Conservation (phyloP, 2,888 invertebrate species). For the Nephrotoma flavescens region DNA sequence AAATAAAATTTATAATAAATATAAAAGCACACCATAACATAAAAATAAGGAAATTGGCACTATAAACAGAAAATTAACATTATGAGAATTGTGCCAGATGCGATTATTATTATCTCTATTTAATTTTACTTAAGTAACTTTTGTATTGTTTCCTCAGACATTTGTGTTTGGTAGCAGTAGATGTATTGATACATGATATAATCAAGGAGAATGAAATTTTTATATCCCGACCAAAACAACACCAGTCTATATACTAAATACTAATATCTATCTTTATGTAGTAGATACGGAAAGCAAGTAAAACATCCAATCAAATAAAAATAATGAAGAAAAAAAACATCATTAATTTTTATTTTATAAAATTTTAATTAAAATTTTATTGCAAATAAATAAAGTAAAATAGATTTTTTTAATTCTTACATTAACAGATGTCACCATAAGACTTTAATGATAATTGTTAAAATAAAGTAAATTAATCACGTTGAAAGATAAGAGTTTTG, state of each 20-base stretch:
- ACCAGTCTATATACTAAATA: background rate
- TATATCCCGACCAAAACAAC: background rate
- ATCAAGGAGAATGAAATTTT: background rate
- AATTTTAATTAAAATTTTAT: background rate
- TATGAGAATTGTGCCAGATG: background rate
- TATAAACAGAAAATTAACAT: background rate
- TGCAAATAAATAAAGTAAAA: background rate
- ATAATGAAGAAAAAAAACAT: background rate
- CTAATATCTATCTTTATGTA: background rate
- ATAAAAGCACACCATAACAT: background rate
- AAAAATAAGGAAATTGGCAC: background rate
- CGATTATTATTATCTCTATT: background rate
- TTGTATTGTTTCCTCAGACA: background rate
- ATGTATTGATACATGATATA: background rate
- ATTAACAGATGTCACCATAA: background rate
- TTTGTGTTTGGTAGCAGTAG: background rate
- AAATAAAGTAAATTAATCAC: background rate
- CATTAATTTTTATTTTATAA: background rate
- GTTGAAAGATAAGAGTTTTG: too few relatives aligned
- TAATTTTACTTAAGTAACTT: background rate
- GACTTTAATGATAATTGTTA: background rate
- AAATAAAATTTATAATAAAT: background rate
- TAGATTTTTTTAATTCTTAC: background rate
- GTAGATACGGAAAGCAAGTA: background rate
- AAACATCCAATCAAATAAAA: background rate